Evolutionary conservation across 2,888 invertebrate genomes (phyloP), one percentile per base, ranked within the genome.

Genomic region (Shargacucullia verbasci): DNA sequence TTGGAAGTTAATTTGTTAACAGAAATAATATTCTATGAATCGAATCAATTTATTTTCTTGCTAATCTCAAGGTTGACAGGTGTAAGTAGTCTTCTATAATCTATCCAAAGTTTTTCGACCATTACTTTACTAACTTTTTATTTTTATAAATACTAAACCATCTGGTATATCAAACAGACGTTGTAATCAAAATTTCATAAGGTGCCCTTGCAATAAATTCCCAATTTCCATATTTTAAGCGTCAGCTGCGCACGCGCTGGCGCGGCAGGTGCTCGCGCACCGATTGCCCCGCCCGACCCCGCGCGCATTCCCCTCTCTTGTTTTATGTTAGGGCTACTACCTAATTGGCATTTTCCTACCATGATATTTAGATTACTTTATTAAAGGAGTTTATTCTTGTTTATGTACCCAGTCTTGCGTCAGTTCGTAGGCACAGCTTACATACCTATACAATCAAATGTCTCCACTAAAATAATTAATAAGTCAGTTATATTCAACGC

Each of bases 171-270:
- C 12, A 65, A 53, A 59, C 57, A 64, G 55, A 61, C 49, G 40
- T 46, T 45, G 55, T 38, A 54, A 56, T 60, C 62, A 33, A 65
- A 63, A 49, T 58, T 66, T 63, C 41, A 58, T 52, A 57, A 58
- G 39, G 54, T 55, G 56, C 47, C 39, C 45, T 50, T 62, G 61
- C 70, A 69, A 77, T 79, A 82, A 78, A 79, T 76, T 73, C 73
- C 59, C 68, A 79, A 81, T 81, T 73, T 78, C 73, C 79, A 80
- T 81, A 80, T 69, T 79, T 70, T 54, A 64, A 54, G 47, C 66
- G 77, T 75, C 83, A 79, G 83, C 76, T 80, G 83, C 78, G 82
- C 83, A 74, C 76, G 80, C 82, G 82, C 76, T 52, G 70, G 74
- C 76, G 25, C 62, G 72, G 80, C 82, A 80, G 81, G 82, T 81